Evolutionary conservation across 1,140 invertebrate genomes (phyloP), one percentile per base, ranked within the genome.

Genomic region (Ostrea edulis): DNA sequence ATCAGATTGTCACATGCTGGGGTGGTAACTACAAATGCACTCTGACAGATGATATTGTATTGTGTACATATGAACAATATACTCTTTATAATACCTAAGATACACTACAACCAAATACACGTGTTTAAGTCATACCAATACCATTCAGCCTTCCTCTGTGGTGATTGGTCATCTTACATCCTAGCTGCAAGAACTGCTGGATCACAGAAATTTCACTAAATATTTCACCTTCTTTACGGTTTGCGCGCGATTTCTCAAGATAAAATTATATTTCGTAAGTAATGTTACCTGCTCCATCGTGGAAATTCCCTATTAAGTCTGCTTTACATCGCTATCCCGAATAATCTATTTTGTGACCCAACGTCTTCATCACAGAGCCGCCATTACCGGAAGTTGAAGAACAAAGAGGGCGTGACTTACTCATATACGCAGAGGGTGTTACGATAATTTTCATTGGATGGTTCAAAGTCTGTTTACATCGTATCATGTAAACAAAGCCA

Each of bases 401-500:
- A 29, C 22, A 12, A 35, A 29, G 29, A 25, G 68, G 68, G 22
- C 22, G 68, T 77, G 68, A 77, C 68, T n/a, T n/a, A 20, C 17
- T 17, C 17, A 62, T 7, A 62, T 62, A 22, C 68, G 14, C 3
- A 4, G 3, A 5, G 68, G 29, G 68, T 77, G 9, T 77, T 77
- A 77, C 68, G 68, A 77, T 77, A 77, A 29, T 77, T 77, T 77
- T 77, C 25, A 77, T 77, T 77, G 68, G 68, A 77, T 77, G 25
- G 29, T 77, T 11, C 3, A 4, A 77, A 25, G 8, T 77, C 22
- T 77, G 68, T 77, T 77, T 77, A 77, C 68, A 77, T 77, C 68
- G 68, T 77, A 77, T 77, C 68, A 29, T 77, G 68, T 77, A 77
- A 77, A 77, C 68, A 77, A 77, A 77, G 25, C 68, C 68, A 77